phyloP scores from a whole-genome alignment of 2,888 invertebrate species.

The Hydroisotoma schaefferi region DNA sequence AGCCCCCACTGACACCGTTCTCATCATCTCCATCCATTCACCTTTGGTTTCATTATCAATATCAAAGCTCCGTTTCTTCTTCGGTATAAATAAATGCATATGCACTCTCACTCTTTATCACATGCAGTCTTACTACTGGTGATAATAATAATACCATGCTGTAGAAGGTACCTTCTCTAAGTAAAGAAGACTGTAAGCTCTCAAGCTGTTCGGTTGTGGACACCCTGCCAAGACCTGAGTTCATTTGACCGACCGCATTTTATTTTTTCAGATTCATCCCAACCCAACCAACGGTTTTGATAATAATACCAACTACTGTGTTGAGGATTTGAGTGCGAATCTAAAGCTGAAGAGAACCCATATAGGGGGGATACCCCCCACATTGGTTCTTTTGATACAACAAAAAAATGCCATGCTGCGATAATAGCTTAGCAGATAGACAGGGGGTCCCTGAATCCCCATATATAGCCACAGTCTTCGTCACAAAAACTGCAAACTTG shows the following conservation, averaged over 20 bases:
- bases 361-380: constrained; percentile 48
- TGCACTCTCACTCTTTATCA: no score
- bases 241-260: constrained; percentile 45
- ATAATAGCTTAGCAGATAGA: constrained; percentile 50
- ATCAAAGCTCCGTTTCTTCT: no score
- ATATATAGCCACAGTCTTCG: constrained; percentile 49
- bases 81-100: no score
- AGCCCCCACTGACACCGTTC: not conserved
- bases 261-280: constrained; percentile 23
- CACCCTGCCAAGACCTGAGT: constrained; percentile 17
- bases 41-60: no score
- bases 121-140: no score
- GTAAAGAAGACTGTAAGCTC: not conserved
- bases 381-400: constrained; percentile 49
- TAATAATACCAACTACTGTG: constrained; percentile 49
- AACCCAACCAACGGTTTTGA: constrained; percentile 11
- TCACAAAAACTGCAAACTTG: constrained; percentile 50
- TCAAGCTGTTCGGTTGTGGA: constrained; percentile 18
- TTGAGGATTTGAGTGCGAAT: constrained; percentile 49
- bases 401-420: constrained; percentile 49
- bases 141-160: no score
- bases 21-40: not conserved
- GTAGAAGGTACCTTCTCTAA: no score
- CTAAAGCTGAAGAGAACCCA: constrained; percentile 38
- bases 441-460: constrained; percentile 49